phyloP scores from a whole-genome alignment of 2,888 invertebrate species.

The Erebia aethiops region DNA sequence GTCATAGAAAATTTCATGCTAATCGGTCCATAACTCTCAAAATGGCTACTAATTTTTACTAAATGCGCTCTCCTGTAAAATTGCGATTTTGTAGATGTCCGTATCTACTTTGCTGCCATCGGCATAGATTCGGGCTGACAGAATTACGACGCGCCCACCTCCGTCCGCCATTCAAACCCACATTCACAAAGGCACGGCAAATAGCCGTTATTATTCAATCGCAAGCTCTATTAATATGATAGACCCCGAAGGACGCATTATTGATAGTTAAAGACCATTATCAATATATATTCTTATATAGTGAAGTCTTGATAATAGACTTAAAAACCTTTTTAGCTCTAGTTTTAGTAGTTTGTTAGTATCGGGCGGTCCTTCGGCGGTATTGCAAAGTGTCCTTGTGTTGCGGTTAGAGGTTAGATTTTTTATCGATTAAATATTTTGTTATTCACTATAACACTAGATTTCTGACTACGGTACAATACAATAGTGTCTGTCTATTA shows the following conservation, averaged over 20 bases:
- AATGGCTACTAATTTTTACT: no score
- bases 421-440: neutral
- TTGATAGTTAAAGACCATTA: slow-evolving; percentile 45
- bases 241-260: slow-evolving; percentile 53
- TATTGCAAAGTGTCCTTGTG: neutral
- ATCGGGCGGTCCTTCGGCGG: neutral
- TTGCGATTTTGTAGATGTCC: no score
- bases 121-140: slow-evolving; percentile 60
- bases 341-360: no score
- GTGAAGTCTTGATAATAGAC: slow-evolving; percentile 31
- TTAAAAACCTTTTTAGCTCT: slow-evolving; percentile 28
- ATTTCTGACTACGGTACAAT: no score
- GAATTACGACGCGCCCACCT: slow-evolving; percentile 77
- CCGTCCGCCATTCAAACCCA: slow-evolving; percentile 68
- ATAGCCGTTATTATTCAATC: slow-evolving; percentile 71
- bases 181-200: slow-evolving; percentile 77
- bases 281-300: no score
- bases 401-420: neutral
- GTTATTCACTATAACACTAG: neutral
- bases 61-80: no score
- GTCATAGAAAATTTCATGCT: no score
- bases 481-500: no score
- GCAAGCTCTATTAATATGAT: slow-evolving; percentile 68
- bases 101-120: no score
- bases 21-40: no score